Evolutionary conservation across 2,113 vertebrate species (phyloP), one percentile per base, ranked within the genome.

Genomic region (Pipa parva): DNA sequence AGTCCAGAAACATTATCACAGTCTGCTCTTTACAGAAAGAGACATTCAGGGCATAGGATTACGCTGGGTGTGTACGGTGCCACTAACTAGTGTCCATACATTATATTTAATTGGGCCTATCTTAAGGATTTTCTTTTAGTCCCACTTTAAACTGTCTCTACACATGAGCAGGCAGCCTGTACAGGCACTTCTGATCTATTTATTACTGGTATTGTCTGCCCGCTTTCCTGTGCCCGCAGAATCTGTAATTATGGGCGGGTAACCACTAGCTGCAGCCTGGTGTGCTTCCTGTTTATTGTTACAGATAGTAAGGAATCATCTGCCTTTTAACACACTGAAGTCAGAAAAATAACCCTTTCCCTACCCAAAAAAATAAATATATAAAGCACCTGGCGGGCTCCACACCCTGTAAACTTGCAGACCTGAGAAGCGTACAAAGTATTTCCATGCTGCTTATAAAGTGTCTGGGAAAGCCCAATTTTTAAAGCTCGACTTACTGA

Each of bases 141-240:
- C n/a, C n/a, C n/a, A n/a, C n/a, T n/a, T 36, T 1, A 36, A 12
- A 36, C 20, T 13, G 17, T 36, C 11, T 22, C 15, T 28, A 2
- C 13, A 42, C 8, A 15, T 0, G 22, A 48, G 48, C 63, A 45
- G 20, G 27, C 37, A 24, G 52, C 15, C 37, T 24, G 36, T 36
- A 28, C 52, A 21, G 26, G 29, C 42, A 63, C 71, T 71, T 55
- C 76, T 71, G 64, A 39, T 65, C 8, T 63, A 59, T 71, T 76
- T 79, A 76, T 83, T 77, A 70, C 66, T 55, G 67, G 55, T 63
- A 63, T 36, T 50, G 73, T 63, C 60, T 50, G 62, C 49, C 26
- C 48, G 63, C 48, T 18, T 60, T 52, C 69, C 58, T 73, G 57
- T 59, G 66, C 55, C 63, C 70, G 74, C 63, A 77, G 74, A 68